Conservation (phyloP, 1,140 invertebrate genomes). For the Magallana ariakensis region DNA sequence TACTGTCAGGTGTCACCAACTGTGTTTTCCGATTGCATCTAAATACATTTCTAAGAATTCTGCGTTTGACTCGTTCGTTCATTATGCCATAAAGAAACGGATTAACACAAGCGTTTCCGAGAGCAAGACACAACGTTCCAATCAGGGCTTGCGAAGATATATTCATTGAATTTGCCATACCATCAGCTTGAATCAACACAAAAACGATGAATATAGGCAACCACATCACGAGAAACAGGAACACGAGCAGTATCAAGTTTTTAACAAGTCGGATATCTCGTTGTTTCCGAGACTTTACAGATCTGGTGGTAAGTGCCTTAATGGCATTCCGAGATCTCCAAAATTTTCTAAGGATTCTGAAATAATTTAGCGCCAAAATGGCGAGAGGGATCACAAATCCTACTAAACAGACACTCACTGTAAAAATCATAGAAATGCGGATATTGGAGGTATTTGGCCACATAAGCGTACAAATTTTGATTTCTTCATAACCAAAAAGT, state of each 20-base stretch:
- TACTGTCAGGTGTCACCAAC: background rate
- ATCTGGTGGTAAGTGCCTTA: conserved; percentile 1
- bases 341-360: conserved; percentile 67
- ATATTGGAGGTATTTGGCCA: conserved; percentile 65
- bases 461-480: conserved; percentile 69
- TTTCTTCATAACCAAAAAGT: conserved; percentile 46
- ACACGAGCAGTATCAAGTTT: conserved; percentile 66
- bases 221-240: conserved; percentile 72
- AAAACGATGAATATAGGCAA: conserved; percentile 69
- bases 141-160: conserved; percentile 65
- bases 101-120: conserved; percentile 69
- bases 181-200: conserved; percentile 62
- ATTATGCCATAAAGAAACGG: conserved; percentile 72
- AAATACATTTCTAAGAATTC: conserved; percentile 25
- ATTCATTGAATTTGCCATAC: conserved; percentile 51
- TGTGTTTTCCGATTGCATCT: background rate
- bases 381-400: conserved; percentile 67
- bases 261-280: conserved; percentile 65
- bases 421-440: conserved; percentile 60
- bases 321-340: conserved; percentile 55
- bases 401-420: conserved; percentile 49
- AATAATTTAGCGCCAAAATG: conserved; percentile 67
- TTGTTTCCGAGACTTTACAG: conserved; percentile 43
- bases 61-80: conserved; percentile 54
- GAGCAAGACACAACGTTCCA: conserved; percentile 58